Evolutionary conservation across 64 coral and sea anemone species (phyloP).

Genomic region (Pachyseris speciosa): DNA sequence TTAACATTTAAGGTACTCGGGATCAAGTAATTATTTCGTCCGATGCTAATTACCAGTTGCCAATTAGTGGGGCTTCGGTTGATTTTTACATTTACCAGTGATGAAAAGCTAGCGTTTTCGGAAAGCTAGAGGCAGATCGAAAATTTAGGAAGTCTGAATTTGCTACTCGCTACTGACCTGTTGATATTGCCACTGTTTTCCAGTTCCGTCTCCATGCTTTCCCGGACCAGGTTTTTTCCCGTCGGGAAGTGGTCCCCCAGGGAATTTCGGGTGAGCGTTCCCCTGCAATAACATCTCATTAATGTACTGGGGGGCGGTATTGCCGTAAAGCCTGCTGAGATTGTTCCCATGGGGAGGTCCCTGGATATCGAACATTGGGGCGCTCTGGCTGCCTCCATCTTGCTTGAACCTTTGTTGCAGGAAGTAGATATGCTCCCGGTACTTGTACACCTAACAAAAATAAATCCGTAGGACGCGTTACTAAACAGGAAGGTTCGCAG

Average conservation of each 20-base stretch:
- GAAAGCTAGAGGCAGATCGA: too few species aligned
- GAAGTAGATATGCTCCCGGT: slow-evolving; percentile 96
- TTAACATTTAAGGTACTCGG: too few species aligned
- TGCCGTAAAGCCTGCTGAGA: slow-evolving; percentile 86
- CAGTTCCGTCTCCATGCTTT: slow-evolving; percentile 77
- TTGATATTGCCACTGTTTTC: slow-evolving; percentile 87
- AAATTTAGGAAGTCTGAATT: neutral
- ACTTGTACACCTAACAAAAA: slow-evolving; percentile 91
- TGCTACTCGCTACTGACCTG: slow-evolving; percentile 65
- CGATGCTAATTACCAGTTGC: too few species aligned
- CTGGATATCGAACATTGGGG: slow-evolving; percentile 43
- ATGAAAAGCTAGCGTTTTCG: too few species aligned
- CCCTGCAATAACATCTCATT: slow-evolving; percentile 89
- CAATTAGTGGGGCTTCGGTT: too few species aligned
- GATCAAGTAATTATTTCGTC: too few species aligned
- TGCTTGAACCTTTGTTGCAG: slow-evolving; percentile 90
- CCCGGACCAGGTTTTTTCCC: slow-evolving; percentile 67
- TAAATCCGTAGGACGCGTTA: too few species aligned
- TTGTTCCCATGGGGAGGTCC: slow-evolving; percentile 58
- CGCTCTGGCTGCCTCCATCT: slow-evolving; percentile 49
- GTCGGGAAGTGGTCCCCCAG: slow-evolving; percentile 65
- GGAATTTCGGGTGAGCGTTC: slow-evolving; percentile 55
- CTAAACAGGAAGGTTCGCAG: too few species aligned
- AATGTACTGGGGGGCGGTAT: slow-evolving; percentile 93
- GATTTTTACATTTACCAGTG: too few species aligned